phyloP scores from a whole-genome alignment of 2,888 invertebrate genomes.

The Melikaiella ostensackeni region DNA sequence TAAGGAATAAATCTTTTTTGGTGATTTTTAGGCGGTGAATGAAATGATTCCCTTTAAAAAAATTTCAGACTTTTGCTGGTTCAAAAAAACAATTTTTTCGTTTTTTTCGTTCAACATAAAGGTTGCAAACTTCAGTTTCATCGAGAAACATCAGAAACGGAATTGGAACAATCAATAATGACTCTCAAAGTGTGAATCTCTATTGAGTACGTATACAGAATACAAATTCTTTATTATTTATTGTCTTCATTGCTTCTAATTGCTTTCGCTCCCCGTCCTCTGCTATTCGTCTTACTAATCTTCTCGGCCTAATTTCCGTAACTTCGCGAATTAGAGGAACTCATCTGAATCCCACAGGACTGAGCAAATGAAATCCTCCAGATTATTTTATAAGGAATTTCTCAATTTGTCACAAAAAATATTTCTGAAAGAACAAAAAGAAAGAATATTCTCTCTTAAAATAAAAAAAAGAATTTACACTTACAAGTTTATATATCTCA shows the following conservation, averaged over 20 bases:
- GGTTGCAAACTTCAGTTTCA: too few relatives aligned
- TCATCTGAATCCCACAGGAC: slow-evolving; percentile 2
- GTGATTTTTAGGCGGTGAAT: too few relatives aligned
- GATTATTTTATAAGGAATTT: slow-evolving; percentile 3
- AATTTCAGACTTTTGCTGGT: too few relatives aligned
- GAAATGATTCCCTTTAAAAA: too few relatives aligned
- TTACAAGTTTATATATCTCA: too few relatives aligned
- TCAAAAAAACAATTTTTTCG: too few relatives aligned
- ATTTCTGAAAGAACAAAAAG: neutral
- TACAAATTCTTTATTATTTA: neutral
- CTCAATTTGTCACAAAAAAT: neutral
- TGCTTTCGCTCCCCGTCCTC: neutral
- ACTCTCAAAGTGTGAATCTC: neutral
- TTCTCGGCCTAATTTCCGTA: neutral
- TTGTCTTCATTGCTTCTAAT: neutral
- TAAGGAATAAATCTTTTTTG: too few relatives aligned
- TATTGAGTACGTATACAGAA: neutral
- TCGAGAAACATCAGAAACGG: too few relatives aligned
- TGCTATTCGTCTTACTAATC: neutral
- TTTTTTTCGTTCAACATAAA: too few relatives aligned
- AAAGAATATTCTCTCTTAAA: too few relatives aligned
- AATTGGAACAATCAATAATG: neutral
- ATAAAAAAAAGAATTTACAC: too few relatives aligned
- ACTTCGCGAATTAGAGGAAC: neutral
- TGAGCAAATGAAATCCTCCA: neutral